Conservation (phyloP, 2,113 vertebrate species). For the Pachycephala philippinensis region DNA sequence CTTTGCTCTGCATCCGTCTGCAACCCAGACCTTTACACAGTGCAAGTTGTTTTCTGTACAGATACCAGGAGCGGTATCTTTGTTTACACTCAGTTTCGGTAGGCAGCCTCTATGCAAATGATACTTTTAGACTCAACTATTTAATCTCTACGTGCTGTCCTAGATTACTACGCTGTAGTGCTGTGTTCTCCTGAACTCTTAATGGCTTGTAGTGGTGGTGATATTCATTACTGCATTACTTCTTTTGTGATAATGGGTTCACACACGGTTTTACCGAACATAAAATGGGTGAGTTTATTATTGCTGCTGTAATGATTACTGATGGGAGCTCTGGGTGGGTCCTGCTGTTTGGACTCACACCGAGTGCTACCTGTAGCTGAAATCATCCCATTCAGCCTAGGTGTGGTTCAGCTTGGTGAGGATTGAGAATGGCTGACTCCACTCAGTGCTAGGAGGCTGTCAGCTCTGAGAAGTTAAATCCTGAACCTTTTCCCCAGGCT, state of each 20-base stretch:
- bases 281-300: neutral
- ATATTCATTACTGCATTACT: neutral
- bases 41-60: neutral
- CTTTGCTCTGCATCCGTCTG: slow-evolving; percentile 26
- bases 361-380: neutral
- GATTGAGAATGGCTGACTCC: neutral
- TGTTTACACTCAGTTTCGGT: neutral
- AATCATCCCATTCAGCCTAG: neutral
- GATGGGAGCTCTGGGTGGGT: neutral
- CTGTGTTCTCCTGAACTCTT: neutral
- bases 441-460: neutral
- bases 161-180: neutral
- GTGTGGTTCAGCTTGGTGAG: neutral
- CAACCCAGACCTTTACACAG: neutral
- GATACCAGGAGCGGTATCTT: neutral
- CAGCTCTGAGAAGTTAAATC: neutral
- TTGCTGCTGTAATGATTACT: neutral
- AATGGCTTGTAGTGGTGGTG: neutral
- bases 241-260: neutral
- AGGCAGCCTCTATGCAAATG: neutral
- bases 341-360: neutral
- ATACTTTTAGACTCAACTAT: neutral
- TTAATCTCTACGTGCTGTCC: neutral
- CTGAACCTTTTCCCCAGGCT: neutral
- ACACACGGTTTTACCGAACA: neutral